Conservation (phyloP, 2,113 vertebrate species). For the Pseudopodoces humilis region DNA sequence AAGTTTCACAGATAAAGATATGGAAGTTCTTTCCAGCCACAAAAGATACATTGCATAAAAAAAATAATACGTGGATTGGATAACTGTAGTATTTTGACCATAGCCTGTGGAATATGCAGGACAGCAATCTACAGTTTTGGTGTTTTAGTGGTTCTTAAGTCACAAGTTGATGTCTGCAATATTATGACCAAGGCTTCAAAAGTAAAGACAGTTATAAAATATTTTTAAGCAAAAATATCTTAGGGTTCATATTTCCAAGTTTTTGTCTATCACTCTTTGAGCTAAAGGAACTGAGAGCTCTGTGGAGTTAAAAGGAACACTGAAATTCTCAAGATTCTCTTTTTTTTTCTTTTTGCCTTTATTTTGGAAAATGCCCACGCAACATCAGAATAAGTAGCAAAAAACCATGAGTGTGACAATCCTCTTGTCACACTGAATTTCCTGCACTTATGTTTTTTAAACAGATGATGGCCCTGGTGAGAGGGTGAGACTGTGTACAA, state of each 20-base stretch:
- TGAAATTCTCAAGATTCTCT: neutral
- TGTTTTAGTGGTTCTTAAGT: neutral
- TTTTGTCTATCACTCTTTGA: neutral
- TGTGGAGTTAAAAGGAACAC: neutral
- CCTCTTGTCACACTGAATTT: constrained; percentile 11
- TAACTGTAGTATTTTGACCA: neutral
- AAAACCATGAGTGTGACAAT: neutral
- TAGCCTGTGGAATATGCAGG: neutral
- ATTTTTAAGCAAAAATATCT: neutral
- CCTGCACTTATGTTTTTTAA: neutral
- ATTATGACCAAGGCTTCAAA: neutral
- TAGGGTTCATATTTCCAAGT: neutral
- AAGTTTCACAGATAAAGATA: neutral
- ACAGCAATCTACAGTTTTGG: neutral
- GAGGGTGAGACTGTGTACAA: constrained; percentile 58
- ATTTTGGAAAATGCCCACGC: neutral
- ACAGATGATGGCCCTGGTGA: constrained; percentile 32
- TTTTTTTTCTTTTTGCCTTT: neutral
- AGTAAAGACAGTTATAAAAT: neutral
- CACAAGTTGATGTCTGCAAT: neutral
- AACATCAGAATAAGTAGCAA: constrained; percentile 4
- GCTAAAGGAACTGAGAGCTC: neutral
- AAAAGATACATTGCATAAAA: neutral
- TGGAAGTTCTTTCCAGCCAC: neutral
- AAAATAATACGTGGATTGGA: neutral